Conservation (phyloP, 2,888 invertebrate genomes). For the Nomada goodeniana region DNA sequence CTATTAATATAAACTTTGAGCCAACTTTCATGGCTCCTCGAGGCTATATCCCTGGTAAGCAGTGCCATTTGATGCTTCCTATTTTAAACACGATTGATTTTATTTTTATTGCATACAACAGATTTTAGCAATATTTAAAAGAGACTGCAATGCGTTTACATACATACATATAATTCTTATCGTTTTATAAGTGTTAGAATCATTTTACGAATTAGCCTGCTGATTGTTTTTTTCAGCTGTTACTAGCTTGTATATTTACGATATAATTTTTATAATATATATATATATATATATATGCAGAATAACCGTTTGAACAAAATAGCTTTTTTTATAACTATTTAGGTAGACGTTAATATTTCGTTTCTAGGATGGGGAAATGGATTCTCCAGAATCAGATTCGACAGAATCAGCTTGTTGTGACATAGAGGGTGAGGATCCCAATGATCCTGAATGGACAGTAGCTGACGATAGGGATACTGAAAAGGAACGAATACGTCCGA, state of each 20-base stretch:
- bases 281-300: slow-evolving; percentile 31
- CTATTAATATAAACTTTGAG: slow-evolving; percentile 74
- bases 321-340: slow-evolving; percentile 42
- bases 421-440: slow-evolving; percentile 89
- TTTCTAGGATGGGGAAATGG: slow-evolving; percentile 84
- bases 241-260: slow-evolving; percentile 63
- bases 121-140: slow-evolving; percentile 47
- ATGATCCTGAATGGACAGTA: slow-evolving; percentile 93
- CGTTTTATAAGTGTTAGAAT: slow-evolving; percentile 56
- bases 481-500: slow-evolving; percentile 83
- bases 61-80: slow-evolving; percentile 72
- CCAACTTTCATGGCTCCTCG: slow-evolving; percentile 75
- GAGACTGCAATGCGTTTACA: slow-evolving; percentile 49
- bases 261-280: slow-evolving; percentile 51
- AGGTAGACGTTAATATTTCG: slow-evolving; percentile 62
- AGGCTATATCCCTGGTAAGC: slow-evolving; percentile 73
- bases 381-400: slow-evolving; percentile 85
- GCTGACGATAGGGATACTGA: slow-evolving; percentile 84
- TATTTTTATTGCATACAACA: slow-evolving; percentile 61
- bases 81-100: slow-evolving; percentile 65
- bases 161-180: slow-evolving; percentile 37
- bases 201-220: slow-evolving; percentile 59
- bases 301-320: slow-evolving; percentile 47
- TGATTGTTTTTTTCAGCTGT: slow-evolving; percentile 63
- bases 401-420: slow-evolving; percentile 88